phyloP scores from a whole-genome alignment of 1,140 invertebrate species.

The Araneus ventricosus region DNA sequence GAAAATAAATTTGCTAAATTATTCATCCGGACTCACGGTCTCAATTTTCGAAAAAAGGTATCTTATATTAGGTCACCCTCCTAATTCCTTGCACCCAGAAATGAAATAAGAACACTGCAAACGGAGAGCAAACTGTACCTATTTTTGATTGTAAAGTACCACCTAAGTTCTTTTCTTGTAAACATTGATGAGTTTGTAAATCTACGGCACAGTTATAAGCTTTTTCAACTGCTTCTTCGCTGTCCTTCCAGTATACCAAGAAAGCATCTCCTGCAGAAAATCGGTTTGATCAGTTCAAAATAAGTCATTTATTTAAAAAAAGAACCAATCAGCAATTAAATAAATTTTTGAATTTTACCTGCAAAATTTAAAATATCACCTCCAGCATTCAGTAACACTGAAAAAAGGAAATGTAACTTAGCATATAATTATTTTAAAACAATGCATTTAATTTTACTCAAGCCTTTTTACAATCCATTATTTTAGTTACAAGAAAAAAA shows the following conservation, averaged over 20 bases:
- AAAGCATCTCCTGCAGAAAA: conserved; percentile 48
- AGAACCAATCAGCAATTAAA: too few species aligned
- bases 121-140: too few species aligned
- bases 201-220: conserved; percentile 40
- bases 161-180: conserved; percentile 38
- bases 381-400: conserved; percentile 33
- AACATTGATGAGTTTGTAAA: conserved; percentile 20
- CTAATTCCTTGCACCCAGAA: too few species aligned
- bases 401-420: neutral
- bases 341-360: conserved; percentile 22
- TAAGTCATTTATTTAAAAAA: too few species aligned
- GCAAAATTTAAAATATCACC: conserved; percentile 61
- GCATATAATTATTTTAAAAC: too few species aligned
- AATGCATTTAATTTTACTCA: too few species aligned
- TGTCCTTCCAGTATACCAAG: conserved; percentile 20
- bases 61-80: too few species aligned
- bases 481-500: neutral
- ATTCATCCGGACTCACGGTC: too few species aligned
- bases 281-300: neutral
- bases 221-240: neutral
- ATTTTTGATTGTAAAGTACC: conserved; percentile 47
- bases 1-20: too few species aligned
- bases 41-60: too few species aligned
- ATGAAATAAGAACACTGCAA: too few species aligned
- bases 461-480: too few species aligned